These are phyloP conservation scores for Amyelois transitella DNA, from an alignment of 1,140 invertebrate species.

Conservation along the genomic window DNA sequence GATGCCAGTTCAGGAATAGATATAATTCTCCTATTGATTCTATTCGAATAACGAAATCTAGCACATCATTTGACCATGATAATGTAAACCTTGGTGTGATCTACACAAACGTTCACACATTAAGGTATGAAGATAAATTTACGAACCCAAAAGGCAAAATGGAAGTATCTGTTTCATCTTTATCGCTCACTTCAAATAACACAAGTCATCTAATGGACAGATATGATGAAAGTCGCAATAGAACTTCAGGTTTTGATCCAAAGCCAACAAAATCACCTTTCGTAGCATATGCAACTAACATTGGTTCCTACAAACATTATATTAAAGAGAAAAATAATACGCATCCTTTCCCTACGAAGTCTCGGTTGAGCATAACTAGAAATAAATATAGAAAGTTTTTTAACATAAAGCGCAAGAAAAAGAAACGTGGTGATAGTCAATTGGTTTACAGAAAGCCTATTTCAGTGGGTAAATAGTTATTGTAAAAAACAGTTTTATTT, in stretches of 20 bases:
- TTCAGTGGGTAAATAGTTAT: neutral
- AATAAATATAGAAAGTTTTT: constrained; percentile 41
- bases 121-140: constrained; percentile 48
- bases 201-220: constrained; percentile 32
- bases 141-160: constrained; percentile 31
- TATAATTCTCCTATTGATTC: constrained; percentile 24
- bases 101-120: constrained; percentile 30
- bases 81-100: constrained; percentile 30
- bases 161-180: constrained; percentile 30
- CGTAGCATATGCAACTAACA: constrained; percentile 21
- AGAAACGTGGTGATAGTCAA: neutral
- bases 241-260: constrained; percentile 29
- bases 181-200: constrained; percentile 34
- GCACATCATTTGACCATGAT: constrained; percentile 27
- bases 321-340: constrained; percentile 8
- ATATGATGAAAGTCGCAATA: constrained; percentile 22
- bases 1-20: constrained; percentile 55
- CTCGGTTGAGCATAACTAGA: constrained; percentile 29
- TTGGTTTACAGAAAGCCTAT: neutral
- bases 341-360: constrained; percentile 16
- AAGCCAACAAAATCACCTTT: constrained; percentile 23
- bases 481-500: no score
- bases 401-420: neutral
- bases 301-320: constrained; percentile 13
- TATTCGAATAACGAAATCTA: constrained; percentile 31